Evolutionary conservation across 2,888 invertebrate genomes (phyloP).

Genomic region (Listrodromus nycthemerus): DNA sequence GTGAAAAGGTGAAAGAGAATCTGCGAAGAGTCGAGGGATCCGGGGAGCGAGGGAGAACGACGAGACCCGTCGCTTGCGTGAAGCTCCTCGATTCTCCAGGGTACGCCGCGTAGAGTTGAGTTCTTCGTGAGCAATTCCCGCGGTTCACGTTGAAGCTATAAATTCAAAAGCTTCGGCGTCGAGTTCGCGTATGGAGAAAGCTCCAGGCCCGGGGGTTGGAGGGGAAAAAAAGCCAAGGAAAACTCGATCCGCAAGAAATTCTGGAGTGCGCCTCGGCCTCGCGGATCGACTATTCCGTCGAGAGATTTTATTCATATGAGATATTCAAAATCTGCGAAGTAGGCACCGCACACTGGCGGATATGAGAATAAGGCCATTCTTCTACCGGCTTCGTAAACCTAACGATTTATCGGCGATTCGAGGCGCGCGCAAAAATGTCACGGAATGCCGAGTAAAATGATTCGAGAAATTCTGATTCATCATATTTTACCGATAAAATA

Average conservation of each 20-base stretch:
- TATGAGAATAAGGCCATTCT: conserved; percentile 9
- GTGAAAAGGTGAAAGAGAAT: conserved; percentile 58
- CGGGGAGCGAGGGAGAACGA: conserved; percentile 22
- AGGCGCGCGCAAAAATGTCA: not conserved
- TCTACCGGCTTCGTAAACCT: not conserved
- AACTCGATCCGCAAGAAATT: conserved; percentile 48
- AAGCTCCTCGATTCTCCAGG: conserved; percentile 40
- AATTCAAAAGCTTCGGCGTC: conserved; percentile 61
- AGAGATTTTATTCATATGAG: conserved; percentile 45
- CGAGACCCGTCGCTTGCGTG: not conserved
- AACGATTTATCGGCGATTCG: conserved; percentile 19
- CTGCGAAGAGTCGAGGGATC: conserved; percentile 24
- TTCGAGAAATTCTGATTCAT: no score
- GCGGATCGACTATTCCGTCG: conserved; percentile 13
- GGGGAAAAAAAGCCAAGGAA: conserved; percentile 5
- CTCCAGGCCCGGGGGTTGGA: not conserved
- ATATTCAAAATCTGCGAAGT: conserved; percentile 42
- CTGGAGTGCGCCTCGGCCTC: conserved; percentile 25
- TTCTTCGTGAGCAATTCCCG: conserved; percentile 50
- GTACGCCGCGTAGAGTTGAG: conserved; percentile 14
- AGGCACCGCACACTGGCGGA: not conserved
- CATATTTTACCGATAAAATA: no score
- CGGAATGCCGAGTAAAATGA: not conserved
- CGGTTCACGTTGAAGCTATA: conserved; percentile 60
- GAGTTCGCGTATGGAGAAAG: conserved; percentile 15